Evolutionary conservation across 2,888 invertebrate genomes (phyloP), one percentile per base, ranked within the genome.

Genomic region (Eubasilissa splendida): DNA sequence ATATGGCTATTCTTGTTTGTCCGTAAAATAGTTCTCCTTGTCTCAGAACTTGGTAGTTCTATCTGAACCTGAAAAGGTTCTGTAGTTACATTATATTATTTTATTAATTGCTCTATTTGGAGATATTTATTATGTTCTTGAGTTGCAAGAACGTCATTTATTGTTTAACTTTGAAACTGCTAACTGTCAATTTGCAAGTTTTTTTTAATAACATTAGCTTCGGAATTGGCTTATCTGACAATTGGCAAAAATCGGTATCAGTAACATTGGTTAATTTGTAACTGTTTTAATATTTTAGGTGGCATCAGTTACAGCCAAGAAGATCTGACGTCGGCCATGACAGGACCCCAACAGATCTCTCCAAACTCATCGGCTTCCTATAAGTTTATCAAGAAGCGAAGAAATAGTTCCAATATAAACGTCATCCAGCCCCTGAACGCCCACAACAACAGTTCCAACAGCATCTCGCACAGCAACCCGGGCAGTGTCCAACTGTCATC

Each of bases 301-400:
- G 83, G 82, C 10, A 77, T 82, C 22, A 82, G 82, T 7, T 83
- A 83, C 52, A 83, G 83, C 52, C 83, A 83, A 77, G 83, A 83
- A 79, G 83, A 83, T 77, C 77, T 83, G 11, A 77, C 77, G 52
- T 80, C 81, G 12, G 83, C 81, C 10, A 77, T 78, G 58, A 58
- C 58, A 10, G 53, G 65, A 33, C 73, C 70, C n/a, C 80, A 82
- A 66, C 83, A 82, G 53, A 77, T 82, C 52, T 82, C 83, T 4
- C 82, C 83, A 2, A 83, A 82, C 76, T 79, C 78, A 9, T 80
- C 83, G 3, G 50, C 77, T 7, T 83, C 83, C 2, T 83, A 82
- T 76, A 83, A 83, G 60, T 83, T 83, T 59, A 80, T 82, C 42
- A 82, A 81, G 63, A 83, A 83, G 65, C 79, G 83, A 12, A 71